Conservation (phyloP, 1,140 invertebrate species). For the Nebria ingens region DNA sequence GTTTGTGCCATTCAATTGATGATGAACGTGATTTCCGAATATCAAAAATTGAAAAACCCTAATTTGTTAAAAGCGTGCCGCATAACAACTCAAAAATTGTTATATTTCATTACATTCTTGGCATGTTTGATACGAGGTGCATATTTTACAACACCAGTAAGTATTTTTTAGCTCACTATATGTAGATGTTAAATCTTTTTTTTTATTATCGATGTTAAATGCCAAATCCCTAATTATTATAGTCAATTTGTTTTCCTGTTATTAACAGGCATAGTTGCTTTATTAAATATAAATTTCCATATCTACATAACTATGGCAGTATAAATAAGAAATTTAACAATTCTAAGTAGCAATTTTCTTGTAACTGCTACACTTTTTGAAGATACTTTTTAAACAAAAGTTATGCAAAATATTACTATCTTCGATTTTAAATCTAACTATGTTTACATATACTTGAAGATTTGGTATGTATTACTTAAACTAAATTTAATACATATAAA, state of each 20-base stretch:
- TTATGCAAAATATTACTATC: too few species aligned
- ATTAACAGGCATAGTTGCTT: too few species aligned
- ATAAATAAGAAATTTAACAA: too few species aligned
- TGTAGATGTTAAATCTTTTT: slow-evolving; percentile 10
- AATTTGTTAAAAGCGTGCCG: slow-evolving; percentile 69
- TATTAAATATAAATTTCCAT: too few species aligned
- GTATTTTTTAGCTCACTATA: slow-evolving; percentile 26
- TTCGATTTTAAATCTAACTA: too few species aligned
- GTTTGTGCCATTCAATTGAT: slow-evolving; percentile 79
- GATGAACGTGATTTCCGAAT: slow-evolving; percentile 73
- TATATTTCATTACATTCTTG: slow-evolving; percentile 82
- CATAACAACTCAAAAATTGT: slow-evolving; percentile 82
- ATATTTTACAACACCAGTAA: slow-evolving; percentile 82
- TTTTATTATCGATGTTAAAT: too few species aligned
- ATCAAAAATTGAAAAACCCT: slow-evolving; percentile 69
- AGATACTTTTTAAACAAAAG: too few species aligned
- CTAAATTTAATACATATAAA: too few species aligned
- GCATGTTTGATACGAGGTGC: slow-evolving; percentile 76
- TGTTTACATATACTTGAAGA: slow-evolving; percentile 7
- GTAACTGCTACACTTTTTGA: too few species aligned
- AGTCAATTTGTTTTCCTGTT: slow-evolving; percentile 5
- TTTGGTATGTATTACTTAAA: too few species aligned
- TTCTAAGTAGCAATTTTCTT: too few species aligned
- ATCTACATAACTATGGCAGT: too few species aligned
- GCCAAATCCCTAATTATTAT: slow-evolving; percentile 3